Evolutionary conservation across 1,140 invertebrate genomes (phyloP).

Genomic region (Asobara japonica): DNA sequence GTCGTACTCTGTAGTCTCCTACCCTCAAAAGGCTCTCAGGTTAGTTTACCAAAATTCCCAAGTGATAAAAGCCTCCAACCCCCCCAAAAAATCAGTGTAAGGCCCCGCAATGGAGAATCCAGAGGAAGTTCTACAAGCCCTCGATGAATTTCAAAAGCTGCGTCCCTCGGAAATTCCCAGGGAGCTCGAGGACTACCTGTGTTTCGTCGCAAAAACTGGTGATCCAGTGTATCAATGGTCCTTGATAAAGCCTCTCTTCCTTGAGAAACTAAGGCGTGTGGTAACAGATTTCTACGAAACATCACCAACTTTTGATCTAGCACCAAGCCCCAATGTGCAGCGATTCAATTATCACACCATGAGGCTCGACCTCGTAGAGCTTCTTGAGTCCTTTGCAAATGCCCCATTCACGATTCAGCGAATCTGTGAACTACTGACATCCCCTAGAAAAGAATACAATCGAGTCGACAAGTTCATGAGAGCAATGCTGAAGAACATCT

Average conservation of each 20-base stretch:
- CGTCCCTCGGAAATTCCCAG: conserved; percentile 85
- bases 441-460: conserved; percentile 93
- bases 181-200: conserved; percentile 89
- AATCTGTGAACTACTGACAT: conserved; percentile 91
- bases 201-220: conserved; percentile 91
- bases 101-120: conserved; percentile 89
- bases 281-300: conserved; percentile 88
- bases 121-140: conserved; percentile 82
- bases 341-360: conserved; percentile 90
- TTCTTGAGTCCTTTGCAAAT: conserved; percentile 84
- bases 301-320: conserved; percentile 77
- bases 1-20: not conserved
- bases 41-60: not conserved
- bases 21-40: not conserved
- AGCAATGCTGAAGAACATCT: conserved; percentile 92
- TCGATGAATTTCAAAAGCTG: conserved; percentile 87
- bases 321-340: conserved; percentile 88
- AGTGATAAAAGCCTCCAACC: not conserved
- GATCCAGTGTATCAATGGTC: conserved; percentile 95
- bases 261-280: conserved; percentile 86
- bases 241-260: conserved; percentile 85
- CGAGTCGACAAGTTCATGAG: conserved; percentile 96
- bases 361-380: conserved; percentile 85
- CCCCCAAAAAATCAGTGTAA: conserved; percentile 7
- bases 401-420: conserved; percentile 97